Evolutionary conservation across 2,113 vertebrate genomes (phyloP).

Genomic region (Anseranas semipalmata): DNA sequence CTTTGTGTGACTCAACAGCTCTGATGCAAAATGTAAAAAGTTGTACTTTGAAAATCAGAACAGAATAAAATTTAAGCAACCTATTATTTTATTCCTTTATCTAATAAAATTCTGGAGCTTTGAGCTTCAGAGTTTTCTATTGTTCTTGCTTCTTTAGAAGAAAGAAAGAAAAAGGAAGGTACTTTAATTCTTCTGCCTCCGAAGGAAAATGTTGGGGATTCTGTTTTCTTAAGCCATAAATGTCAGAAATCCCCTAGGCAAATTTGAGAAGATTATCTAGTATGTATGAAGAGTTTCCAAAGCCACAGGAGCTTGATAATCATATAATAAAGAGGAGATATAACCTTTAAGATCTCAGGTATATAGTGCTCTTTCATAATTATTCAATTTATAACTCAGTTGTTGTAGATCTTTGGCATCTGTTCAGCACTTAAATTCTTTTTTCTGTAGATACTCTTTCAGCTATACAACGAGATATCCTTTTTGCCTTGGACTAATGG

Average conservation of each 20-base stretch:
- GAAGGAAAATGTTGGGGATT: neutral
- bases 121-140: neutral
- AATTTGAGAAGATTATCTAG: neutral
- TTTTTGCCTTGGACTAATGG: neutral
- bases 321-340: neutral
- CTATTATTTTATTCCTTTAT: neutral
- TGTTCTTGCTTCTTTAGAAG: neutral
- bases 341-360: neutral
- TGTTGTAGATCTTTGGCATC: neutral
- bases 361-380: neutral
- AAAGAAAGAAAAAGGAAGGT: neutral
- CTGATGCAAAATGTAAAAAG: neutral
- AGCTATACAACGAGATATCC: neutral
- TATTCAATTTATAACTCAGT: neutral
- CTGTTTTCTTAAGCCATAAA: neutral
- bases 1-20: neutral
- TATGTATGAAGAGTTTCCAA: neutral
- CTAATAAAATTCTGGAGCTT: neutral
- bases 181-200: neutral
- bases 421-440: neutral
- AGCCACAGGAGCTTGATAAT: neutral
- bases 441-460: neutral
- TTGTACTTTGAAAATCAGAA: neutral
- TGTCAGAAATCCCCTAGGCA: neutral
- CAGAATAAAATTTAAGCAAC: neutral